Evolutionary conservation across 2,888 invertebrate genomes (phyloP), one percentile per base, ranked within the genome.

Genomic region (Parnassius glacialis): DNA sequence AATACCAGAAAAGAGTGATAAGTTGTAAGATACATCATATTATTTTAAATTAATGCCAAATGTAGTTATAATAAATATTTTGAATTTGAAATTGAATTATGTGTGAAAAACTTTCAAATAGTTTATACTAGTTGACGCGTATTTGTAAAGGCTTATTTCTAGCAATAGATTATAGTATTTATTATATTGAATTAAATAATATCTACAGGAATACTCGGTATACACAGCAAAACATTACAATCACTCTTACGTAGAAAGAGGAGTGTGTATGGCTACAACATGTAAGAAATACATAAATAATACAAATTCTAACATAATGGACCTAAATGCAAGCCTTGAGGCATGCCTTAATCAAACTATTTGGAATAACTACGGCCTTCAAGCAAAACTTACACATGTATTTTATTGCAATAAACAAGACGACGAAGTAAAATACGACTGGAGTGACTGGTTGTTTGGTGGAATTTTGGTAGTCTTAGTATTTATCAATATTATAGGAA

Each of bases 131-230:
- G 34, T 34, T 34, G 34, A 34, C 5, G 5, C 12, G n/a, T 25
- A 12, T 41, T 52, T 12, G 3, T 42, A 41, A 10, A 2, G 10
- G 20, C 10, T 7, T 12, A 55, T 45, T 41, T 5, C 9, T 9
- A 52, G n/a, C 10, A 41, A 3, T 34, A 34, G 12, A 52, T 34
- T 9, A 41, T 1, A 34, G 42, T 41, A 10, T 13, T 50, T 3
- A 7, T 50, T 25, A 25, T 25, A 25, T 25, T 25, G 25, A 3
- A 25, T 34, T 34, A 34, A 34, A 34, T 34, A 34, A 34, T 57
- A 13, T 11, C 20, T 72, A 34, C 70, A 78, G 78, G 73, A 72
- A 63, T 76, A 74, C 61, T 75, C 77, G 48, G 64, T 62, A 16
- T 59, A 55, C 48, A 66, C 57, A 16, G 57, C 65, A 9, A 75